A percentile compares a stretch with the other conserved stretches of the same genome.
phyloP scores from a whole-genome alignment of 2,888 invertebrate genomes.

The Lordiphosa fenestrarum region DNA sequence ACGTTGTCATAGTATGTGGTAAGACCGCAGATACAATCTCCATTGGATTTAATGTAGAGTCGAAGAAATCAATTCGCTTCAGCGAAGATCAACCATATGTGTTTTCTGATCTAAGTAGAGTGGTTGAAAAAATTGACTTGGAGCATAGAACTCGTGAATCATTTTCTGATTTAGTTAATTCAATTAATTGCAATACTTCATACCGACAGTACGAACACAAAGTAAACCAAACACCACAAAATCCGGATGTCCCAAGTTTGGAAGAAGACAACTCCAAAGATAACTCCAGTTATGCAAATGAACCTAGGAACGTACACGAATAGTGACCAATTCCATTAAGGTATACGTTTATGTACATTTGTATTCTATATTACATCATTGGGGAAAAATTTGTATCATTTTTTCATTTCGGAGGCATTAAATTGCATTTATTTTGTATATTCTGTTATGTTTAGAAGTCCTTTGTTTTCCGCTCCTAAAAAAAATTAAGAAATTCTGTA shows the following conservation, averaged over 20 bases:
- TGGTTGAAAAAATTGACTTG: constrained; percentile 8
- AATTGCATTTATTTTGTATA: constrained; percentile 18
- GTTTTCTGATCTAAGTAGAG: constrained; percentile 12
- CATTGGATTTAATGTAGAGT: constrained; percentile 70
- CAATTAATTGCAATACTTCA: constrained; percentile 5
- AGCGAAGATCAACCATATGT: constrained; percentile 7
- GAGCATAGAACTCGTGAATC: constrained; percentile 2
- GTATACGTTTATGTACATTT: constrained; percentile 3
- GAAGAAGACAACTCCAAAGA: constrained; percentile 9
- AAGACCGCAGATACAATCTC: constrained; percentile 70
- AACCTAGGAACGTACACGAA: constrained; percentile 2
- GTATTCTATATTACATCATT: not conserved
- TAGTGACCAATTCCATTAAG: constrained; percentile 17
- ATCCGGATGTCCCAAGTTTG: constrained; percentile 4
- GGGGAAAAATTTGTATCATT: not conserved
- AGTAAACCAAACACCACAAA: constrained; percentile 9
- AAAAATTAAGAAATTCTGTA: constrained; percentile 4
- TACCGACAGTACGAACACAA: constrained; percentile 4
- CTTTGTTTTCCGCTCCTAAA: constrained; percentile 12
- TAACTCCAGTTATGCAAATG: constrained; percentile 9
- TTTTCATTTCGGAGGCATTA: not conserved
- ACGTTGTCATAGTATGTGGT: constrained; percentile 64
- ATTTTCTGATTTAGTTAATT: constrained; percentile 1
- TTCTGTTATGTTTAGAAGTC: constrained; percentile 9
- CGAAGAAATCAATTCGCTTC: not conserved